Evolutionary conservation across 92 coral and sea anemone genomes (phyloP).

Genomic region (Bergia puertoricense): DNA sequence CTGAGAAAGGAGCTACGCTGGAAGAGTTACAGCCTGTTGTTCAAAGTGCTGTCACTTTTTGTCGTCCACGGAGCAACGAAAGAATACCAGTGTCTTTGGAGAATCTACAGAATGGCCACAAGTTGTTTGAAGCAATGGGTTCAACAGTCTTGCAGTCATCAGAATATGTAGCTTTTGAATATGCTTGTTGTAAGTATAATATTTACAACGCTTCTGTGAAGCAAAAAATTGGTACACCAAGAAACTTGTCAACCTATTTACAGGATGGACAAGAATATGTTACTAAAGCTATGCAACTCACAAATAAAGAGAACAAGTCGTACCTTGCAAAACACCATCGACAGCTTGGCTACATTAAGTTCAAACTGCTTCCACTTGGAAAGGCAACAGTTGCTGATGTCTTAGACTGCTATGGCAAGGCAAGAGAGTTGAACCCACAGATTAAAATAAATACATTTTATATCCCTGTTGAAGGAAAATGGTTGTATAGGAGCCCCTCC

Average conservation of each 20-base stretch:
- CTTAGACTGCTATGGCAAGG: conserved; percentile 51
- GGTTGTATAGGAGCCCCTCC: conserved; percentile 18
- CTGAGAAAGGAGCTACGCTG: conserved; percentile 55
- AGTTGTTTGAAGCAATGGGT: conserved; percentile 77
- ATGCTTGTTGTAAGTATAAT: conserved; percentile 60
- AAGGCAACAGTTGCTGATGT: conserved; percentile 54
- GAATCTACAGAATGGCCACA: conserved; percentile 65
- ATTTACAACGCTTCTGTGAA: conserved; percentile 37
- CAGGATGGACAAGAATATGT: conserved; percentile 60
- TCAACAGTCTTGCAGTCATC: conserved; percentile 47
- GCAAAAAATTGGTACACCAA: conserved; percentile 20
- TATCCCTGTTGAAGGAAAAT: conserved; percentile 45
- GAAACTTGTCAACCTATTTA: conserved; percentile 45
- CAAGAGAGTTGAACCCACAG: conserved; percentile 54
- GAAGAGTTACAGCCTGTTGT: conserved; percentile 56
- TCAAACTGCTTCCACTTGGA: conserved; percentile 31
- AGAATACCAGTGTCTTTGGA: neutral
- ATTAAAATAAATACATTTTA: conserved; percentile 49
- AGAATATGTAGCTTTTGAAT: conserved; percentile 60
- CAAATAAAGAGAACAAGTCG: conserved; percentile 48
- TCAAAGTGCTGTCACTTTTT: conserved; percentile 35
- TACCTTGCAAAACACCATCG: conserved; percentile 57
- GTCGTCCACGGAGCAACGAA: conserved; percentile 23
- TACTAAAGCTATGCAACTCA: conserved; percentile 56
- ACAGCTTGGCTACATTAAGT: conserved; percentile 64